These are phyloP conservation scores for Plebejus anna DNA, from an alignment of 2,888 invertebrate genomes.

Conservation along the genomic window DNA sequence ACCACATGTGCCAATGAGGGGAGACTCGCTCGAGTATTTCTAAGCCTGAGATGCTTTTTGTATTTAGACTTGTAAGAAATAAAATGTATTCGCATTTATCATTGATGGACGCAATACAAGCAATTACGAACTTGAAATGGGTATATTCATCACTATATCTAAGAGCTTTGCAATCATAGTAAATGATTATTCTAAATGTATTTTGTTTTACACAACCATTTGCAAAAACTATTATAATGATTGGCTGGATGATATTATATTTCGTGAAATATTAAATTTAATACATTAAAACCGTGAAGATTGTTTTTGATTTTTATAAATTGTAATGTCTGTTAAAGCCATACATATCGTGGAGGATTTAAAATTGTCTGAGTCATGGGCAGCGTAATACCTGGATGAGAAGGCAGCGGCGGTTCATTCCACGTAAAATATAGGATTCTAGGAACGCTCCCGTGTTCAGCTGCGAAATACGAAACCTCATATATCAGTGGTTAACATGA, in stretches of 20 bases:
- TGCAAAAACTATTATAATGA: neutral
- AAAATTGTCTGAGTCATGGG: neutral
- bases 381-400: constrained; percentile 15
- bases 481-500: neutral
- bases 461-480: constrained; percentile 6
- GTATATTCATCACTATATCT: no score
- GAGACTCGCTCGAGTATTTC: neutral
- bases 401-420: constrained; percentile 3
- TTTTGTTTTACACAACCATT: neutral
- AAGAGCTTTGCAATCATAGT: neutral
- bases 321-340: neutral
- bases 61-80: neutral
- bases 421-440: constrained; percentile 14
- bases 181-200: neutral
- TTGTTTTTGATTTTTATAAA: constrained; percentile 14
- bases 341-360: constrained; percentile 8
- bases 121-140: no score
- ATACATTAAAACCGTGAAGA: neutral
- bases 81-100: no score
- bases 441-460: neutral
- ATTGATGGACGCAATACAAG: no score
- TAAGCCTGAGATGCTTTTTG: neutral
- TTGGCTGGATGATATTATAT: neutral
- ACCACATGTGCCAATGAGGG: constrained; percentile 16
- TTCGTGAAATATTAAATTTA: neutral